A percentile compares a stretch with the other conserved stretches of the same genome.
These are phyloP conservation scores for Numenius phaeopus DNA, from an alignment of 2,797 vertebrate species.

Conservation along the genomic window DNA sequence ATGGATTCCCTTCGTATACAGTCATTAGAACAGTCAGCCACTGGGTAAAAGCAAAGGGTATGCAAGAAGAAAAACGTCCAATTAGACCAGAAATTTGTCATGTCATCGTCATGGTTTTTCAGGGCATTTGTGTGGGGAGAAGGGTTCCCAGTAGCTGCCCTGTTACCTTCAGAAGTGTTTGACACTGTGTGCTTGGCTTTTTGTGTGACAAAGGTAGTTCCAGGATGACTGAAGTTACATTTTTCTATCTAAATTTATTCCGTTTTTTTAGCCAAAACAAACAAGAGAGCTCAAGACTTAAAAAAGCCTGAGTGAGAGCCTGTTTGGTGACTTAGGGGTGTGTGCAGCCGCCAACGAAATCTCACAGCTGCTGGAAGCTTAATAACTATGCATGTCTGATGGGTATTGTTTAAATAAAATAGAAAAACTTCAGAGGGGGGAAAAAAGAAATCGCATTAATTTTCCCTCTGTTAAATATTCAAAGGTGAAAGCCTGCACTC, in stretches of 20 bases:
- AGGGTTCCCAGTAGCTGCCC: not conserved
- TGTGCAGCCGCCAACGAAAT: not conserved
- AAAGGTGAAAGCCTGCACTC: not conserved
- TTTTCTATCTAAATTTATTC: not conserved
- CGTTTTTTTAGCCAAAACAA: not conserved
- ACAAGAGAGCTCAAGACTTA: not conserved
- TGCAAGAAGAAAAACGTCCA: not conserved
- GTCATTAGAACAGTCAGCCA: not conserved
- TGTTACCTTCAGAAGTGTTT: not conserved
- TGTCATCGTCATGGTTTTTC: not conserved
- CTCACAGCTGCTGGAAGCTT: not conserved
- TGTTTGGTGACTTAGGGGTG: not conserved
- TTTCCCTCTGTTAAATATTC: not conserved
- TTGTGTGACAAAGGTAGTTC: not conserved
- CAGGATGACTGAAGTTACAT: not conserved
- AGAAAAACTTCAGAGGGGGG: not conserved
- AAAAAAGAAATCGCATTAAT: not conserved
- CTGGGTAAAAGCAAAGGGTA: not conserved
- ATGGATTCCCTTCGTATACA: not conserved
- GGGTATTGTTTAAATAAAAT: not conserved
- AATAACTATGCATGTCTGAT: not conserved
- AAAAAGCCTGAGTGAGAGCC: not conserved
- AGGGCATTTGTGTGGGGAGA: not conserved
- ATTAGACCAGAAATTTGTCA: not conserved
- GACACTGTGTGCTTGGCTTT: not conserved